A percentile compares a stretch with the other conserved stretches of the same genome.
Conservation (phyloP, 2,888 invertebrate genomes). For the Macroteleia sp. region DNA sequence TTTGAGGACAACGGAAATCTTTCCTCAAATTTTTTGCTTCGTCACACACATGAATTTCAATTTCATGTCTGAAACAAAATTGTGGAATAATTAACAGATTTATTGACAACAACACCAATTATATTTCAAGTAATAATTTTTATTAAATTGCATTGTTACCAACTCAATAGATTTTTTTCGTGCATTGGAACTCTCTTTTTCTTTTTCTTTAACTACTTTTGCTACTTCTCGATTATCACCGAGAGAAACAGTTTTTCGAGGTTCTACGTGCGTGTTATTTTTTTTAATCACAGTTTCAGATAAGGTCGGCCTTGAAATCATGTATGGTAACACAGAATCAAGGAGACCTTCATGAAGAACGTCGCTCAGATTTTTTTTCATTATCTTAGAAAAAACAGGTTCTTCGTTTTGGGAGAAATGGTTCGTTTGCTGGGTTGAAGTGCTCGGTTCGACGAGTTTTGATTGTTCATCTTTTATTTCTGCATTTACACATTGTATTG, state of each 20-base stretch:
- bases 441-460: constrained; percentile 1
- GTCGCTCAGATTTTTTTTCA: constrained; percentile 85
- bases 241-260: constrained; percentile 85
- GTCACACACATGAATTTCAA: constrained; percentile 97
- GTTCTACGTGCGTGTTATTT: constrained; percentile 81
- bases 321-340: constrained; percentile 92
- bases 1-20: constrained; percentile 95
- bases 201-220: constrained; percentile 55
- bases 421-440: constrained; percentile 1
- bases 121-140: too few species aligned
- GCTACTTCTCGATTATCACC: constrained; percentile 39
- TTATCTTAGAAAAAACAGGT: constrained; percentile 71
- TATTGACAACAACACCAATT: too few species aligned
- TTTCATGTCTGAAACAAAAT: constrained; percentile 87
- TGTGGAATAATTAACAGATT: too few species aligned
- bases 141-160: constrained; percentile 46
- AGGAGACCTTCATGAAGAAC: constrained; percentile 92
- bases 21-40: constrained; percentile 95
- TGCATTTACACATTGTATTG: neutral
- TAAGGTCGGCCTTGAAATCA: constrained; percentile 87
- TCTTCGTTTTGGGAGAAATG: constrained; percentile 66
- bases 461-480: constrained; percentile 14
- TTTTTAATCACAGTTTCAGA: constrained; percentile 86
- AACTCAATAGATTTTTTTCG: constrained; percentile 64
- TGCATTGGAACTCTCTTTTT: constrained; percentile 56